Evolutionary conservation across 2,113 vertebrate genomes (phyloP).

Genomic region (Tachuris rubrigastra): DNA sequence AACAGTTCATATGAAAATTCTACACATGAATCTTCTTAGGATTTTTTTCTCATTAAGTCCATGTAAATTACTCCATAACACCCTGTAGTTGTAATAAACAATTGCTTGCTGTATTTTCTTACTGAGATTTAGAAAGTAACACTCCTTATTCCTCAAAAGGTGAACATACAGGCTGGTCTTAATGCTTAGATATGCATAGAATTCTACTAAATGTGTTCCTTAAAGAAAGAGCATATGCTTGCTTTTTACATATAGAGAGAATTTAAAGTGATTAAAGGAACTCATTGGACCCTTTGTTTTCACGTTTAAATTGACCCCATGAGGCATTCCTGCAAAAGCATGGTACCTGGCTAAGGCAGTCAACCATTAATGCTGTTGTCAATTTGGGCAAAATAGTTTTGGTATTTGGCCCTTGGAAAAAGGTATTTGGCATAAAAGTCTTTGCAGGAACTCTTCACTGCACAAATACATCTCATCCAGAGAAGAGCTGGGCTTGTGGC

Average conservation of each 20-base stretch:
- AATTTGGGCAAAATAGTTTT: not conserved
- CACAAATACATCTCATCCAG: not conserved
- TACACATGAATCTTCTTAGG: not conserved
- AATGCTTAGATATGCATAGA: not conserved
- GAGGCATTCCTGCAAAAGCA: not conserved
- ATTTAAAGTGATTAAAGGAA: not conserved
- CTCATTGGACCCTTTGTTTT: accelerated
- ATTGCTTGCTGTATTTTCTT: not conserved
- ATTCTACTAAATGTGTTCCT: not conserved
- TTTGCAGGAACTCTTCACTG: not conserved
- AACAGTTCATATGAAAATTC: not conserved
- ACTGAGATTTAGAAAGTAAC: not conserved
- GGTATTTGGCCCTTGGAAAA: not conserved
- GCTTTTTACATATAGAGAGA: not conserved
- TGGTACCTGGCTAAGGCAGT: not conserved
- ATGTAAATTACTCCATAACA: not conserved
- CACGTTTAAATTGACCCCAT: not conserved
- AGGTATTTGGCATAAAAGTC: not conserved
- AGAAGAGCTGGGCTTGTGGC: not conserved
- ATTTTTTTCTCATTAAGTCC: not conserved
- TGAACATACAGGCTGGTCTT: not conserved
- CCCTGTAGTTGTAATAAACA: not conserved
- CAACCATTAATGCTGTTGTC: not conserved
- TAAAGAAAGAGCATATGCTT: not conserved
- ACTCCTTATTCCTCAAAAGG: not conserved